Base-by-base conservation (phyloP, 2,888 invertebrate species). In the Aricia artaxerxes region DNA sequence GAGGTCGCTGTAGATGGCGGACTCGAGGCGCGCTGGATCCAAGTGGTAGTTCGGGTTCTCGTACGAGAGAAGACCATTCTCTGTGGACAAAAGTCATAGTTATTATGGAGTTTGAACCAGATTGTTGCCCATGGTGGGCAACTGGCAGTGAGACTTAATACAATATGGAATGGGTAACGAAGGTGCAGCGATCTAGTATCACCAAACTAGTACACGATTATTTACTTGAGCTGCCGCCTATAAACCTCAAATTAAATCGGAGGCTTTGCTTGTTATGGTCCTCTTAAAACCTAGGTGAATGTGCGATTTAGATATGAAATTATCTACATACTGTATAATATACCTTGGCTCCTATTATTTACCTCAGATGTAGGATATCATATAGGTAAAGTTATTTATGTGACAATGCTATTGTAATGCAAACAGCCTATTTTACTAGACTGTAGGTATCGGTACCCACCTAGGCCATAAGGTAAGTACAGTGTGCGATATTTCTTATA, bases 31-130 rank as follows among this genome's bases (percentile, higher is more conserved):
- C 75, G 96, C 96, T 80, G 97, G 97, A 88, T 97, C 97, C 95
- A 97, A 91, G 88, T 97, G 97, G 92, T 98, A 98, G 94, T 98
- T 98, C 44, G 98, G 98, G 91, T 98, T 98, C 95, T 98, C 97
- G 94, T 98, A 98, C 86, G 98, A 98, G 88, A 98, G 95, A 83
- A 97, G 96, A 90, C 98, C 98, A 95, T 97, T 97, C 95, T 98
- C 98, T 98, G 96, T 73, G 95, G 95, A 88, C 88, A 91, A 89
- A 53, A 60, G 79, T 80, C 81, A 44, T 31, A 31, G 64, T 69
- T 69, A 69, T 11, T 69, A 4, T 69, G 11, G 11, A 1, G 31
- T 31, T 24, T 9, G 64, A 13, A 69, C 3, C 24, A 61, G 24
- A 61, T 9, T 61, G n/a, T 64, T 1, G 64, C 4, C 31, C 2